phyloP scores from a whole-genome alignment of 2,113 vertebrate species.

The Melospiza georgiana region DNA sequence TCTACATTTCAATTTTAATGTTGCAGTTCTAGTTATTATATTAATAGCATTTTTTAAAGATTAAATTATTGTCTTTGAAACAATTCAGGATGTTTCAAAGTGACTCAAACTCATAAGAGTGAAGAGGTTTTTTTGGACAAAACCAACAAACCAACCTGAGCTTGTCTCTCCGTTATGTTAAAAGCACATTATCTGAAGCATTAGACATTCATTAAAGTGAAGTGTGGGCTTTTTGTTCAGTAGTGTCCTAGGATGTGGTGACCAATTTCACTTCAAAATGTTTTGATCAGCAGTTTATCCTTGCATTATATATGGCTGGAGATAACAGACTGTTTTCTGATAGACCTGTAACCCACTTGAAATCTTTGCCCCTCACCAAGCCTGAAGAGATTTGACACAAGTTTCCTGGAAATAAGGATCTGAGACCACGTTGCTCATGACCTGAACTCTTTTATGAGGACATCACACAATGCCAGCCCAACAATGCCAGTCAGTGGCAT shows the following conservation, averaged over 20 bases:
- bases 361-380: not conserved
- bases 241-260: not conserved
- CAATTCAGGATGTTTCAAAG: not conserved
- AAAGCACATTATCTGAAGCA: not conserved
- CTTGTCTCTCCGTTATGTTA: not conserved
- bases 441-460: not conserved
- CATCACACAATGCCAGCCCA: not conserved
- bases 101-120: not conserved
- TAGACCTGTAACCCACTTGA: not conserved
- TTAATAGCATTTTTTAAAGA: not conserved
- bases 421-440: not conserved
- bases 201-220: not conserved
- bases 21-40: not conserved
- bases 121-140: not conserved
- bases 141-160: not conserved
- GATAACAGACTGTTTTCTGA: not conserved
- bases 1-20: not conserved
- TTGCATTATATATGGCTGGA: not conserved
- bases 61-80: not conserved
- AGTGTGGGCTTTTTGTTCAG: not conserved
- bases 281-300: not conserved
- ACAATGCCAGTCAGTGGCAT: not conserved
- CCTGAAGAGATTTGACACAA: not conserved
- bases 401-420: not conserved
- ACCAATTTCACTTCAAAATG: not conserved